A percentile compares a stretch with the other conserved stretches of the same genome.
These are phyloP conservation scores for Ptilonorhynchus violaceus DNA, from an alignment of 2,113 vertebrate genomes.

Conservation along the genomic window DNA sequence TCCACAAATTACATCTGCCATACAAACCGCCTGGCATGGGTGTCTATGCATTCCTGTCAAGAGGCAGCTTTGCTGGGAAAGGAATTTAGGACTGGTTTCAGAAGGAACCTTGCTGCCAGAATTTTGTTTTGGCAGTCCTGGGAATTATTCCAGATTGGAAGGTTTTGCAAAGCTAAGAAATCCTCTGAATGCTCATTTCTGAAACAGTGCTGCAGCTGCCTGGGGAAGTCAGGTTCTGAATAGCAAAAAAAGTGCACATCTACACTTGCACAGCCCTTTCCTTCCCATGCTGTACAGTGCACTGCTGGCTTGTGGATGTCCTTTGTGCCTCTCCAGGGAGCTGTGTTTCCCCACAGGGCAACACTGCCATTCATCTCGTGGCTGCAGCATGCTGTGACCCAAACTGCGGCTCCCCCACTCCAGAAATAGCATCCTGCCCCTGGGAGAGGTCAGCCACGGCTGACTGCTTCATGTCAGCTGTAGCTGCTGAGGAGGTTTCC, in stretches of 20 bases:
- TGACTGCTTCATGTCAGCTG: not conserved
- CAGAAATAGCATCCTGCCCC: not conserved
- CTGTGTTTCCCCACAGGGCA: not conserved
- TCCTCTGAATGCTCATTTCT: not conserved
- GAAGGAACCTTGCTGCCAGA: not conserved
- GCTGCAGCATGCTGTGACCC: not conserved
- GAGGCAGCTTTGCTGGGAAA: not conserved
- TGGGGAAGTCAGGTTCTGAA: not conserved
- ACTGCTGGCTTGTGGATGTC: not conserved
- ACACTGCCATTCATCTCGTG: rapidly evolving
- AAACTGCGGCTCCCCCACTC: not conserved
- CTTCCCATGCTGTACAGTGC: not conserved
- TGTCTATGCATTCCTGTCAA: not conserved
- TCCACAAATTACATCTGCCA: not conserved
- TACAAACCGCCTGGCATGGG: not conserved
- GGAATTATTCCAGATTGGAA: not conserved
- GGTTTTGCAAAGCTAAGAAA: not conserved
- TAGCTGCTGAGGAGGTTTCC: not conserved
- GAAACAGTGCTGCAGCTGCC: not conserved
- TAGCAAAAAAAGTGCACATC: not conserved
- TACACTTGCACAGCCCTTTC: not conserved
- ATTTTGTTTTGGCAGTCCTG: not conserved
- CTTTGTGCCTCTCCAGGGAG: not conserved
- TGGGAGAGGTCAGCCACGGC: not conserved
- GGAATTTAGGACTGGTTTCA: not conserved